phyloP scores from a whole-genome alignment of 2,888 invertebrate genomes.

The Spilarctia lutea region DNA sequence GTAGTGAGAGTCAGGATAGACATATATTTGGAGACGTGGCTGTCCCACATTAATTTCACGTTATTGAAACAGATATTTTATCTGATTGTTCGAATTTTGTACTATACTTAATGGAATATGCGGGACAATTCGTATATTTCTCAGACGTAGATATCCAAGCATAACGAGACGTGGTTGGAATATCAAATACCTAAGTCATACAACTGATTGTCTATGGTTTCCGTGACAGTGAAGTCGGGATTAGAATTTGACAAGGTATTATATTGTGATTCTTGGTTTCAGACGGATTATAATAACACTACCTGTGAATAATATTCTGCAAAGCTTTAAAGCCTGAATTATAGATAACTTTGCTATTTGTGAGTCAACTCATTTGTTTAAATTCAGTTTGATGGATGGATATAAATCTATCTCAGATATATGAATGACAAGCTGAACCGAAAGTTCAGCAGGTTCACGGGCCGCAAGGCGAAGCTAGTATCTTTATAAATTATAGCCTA shows the following conservation, averaged over 20 bases:
- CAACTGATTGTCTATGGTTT: not conserved
- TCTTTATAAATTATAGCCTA: too few species aligned
- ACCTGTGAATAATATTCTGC: not conserved
- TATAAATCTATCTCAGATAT: too few species aligned
- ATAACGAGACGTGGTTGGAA: not conserved
- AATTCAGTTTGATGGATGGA: too few species aligned
- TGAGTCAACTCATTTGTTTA: too few species aligned
- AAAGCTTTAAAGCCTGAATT: not conserved
- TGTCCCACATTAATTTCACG: not conserved
- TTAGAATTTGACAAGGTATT: not conserved
- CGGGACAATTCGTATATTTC: not conserved
- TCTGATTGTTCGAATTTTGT: not conserved
- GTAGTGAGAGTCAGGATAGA: too few species aligned
- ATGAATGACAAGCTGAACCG: too few species aligned
- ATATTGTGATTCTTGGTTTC: not conserved
- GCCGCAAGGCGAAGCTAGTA: too few species aligned
- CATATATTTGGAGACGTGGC: not conserved
- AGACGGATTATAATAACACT: not conserved
- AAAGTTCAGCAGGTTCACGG: too few species aligned
- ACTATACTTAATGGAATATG: not conserved
- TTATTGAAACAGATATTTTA: not conserved
- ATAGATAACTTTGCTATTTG: too few species aligned
- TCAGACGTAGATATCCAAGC: not conserved
- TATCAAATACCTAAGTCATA: not conserved
- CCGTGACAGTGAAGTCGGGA: not conserved